phyloP scores from a whole-genome alignment of 2,888 invertebrate genomes.

The Sesia apiformis region DNA sequence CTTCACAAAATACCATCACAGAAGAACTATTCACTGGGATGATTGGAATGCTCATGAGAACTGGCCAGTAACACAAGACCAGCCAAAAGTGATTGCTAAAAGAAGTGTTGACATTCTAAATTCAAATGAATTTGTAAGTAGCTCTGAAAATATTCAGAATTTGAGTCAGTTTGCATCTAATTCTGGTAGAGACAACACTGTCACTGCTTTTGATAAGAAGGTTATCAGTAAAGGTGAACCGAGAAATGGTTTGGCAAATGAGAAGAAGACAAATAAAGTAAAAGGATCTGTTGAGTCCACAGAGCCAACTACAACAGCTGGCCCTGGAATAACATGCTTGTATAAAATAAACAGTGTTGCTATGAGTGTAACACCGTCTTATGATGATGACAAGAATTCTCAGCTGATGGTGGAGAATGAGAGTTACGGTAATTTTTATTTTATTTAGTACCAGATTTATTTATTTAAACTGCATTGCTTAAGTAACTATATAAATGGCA shows the following conservation, averaged over 20 bases:
- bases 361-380: conserved; percentile 51
- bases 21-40: conserved; percentile 56
- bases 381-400: conserved; percentile 46
- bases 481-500: too few species aligned
- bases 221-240: conserved; percentile 26
- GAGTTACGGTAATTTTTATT: conserved; percentile 35
- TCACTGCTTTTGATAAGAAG: conserved; percentile 23
- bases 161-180: conserved; percentile 31
- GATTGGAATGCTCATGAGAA: conserved; percentile 25
- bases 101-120: conserved; percentile 11
- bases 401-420: conserved; percentile 52
- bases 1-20: conserved; percentile 64
- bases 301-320: conserved; percentile 31
- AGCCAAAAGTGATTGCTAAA: conserved; percentile 26
- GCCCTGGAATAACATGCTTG: conserved; percentile 46
- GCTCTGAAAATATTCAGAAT: conserved; percentile 18
- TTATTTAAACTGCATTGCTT: too few species aligned
- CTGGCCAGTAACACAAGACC: conserved; percentile 30
- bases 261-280: conserved; percentile 36
- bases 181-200: conserved; percentile 24
- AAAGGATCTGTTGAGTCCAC: conserved; percentile 33
- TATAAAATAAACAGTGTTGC: conserved; percentile 55
- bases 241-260: conserved; percentile 31
- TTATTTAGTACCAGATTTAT: neutral
- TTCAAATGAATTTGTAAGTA: conserved; percentile 18